These are phyloP conservation scores for Melieria crassipennis DNA, from an alignment of 2,888 invertebrate species.

Conservation along the genomic window DNA sequence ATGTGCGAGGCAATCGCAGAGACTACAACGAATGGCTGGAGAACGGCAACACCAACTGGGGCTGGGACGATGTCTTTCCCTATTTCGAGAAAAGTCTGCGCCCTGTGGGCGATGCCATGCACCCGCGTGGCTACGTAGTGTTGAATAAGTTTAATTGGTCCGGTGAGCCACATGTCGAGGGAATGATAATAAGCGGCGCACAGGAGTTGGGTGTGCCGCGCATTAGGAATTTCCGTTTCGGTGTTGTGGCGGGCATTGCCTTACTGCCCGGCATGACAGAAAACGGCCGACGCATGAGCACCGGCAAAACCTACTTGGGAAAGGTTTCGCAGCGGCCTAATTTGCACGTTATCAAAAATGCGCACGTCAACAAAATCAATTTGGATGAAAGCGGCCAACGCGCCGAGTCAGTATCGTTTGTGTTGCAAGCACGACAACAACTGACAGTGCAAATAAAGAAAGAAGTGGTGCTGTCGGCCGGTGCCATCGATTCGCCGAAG, in stretches of 20 bases:
- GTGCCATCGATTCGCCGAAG: slow-evolving; percentile 51
- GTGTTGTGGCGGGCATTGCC: slow-evolving; percentile 61
- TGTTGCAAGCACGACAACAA: slow-evolving; percentile 65
- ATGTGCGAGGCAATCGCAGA: slow-evolving; percentile 63
- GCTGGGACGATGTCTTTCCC: slow-evolving; percentile 78
- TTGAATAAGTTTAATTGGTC: slow-evolving; percentile 61
- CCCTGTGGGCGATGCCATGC: slow-evolving; percentile 45
- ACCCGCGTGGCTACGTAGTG: slow-evolving; percentile 61
- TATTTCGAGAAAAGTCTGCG: slow-evolving; percentile 80
- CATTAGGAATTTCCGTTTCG: slow-evolving; percentile 54
- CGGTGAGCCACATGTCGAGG: slow-evolving; percentile 38
- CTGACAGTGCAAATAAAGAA: slow-evolving; percentile 44
- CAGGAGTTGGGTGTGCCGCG: slow-evolving; percentile 66
- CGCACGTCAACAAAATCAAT: slow-evolving; percentile 68
- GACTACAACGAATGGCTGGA: slow-evolving; percentile 70
- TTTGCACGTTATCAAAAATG: slow-evolving; percentile 69
- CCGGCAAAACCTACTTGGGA: slow-evolving; percentile 76
- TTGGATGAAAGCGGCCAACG: slow-evolving; percentile 65
- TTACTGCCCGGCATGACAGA: slow-evolving; percentile 66
- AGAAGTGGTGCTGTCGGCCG: slow-evolving; percentile 54
- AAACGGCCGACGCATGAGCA: slow-evolving; percentile 77
- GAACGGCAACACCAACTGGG: slow-evolving; percentile 73
- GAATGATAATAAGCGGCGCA: slow-evolving; percentile 64
- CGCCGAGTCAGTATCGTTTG: slow-evolving; percentile 65
- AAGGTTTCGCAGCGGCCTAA: slow-evolving; percentile 68